These are phyloP conservation scores for Dysmachus trigonus DNA, from an alignment of 2,888 invertebrate genomes.

Conservation along the genomic window DNA sequence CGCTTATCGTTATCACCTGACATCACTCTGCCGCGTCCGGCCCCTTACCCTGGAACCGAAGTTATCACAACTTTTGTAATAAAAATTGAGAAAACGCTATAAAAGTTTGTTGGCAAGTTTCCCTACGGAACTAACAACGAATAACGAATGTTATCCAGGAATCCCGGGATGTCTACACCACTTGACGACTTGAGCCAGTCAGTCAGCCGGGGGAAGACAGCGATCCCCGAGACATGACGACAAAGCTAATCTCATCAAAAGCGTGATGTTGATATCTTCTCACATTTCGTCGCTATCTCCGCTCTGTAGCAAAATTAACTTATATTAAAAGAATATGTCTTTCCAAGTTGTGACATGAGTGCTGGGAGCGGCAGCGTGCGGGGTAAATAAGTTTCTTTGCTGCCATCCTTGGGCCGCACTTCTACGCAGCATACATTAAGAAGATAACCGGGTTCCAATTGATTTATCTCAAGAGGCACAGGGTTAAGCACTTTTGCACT, in stretches of 20 bases:
- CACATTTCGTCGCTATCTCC: not conserved
- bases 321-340: not conserved
- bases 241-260: constrained; percentile 14
- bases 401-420: not conserved
- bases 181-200: not conserved
- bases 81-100: constrained; percentile 19
- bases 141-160: constrained; percentile 18
- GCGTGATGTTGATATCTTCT: constrained; percentile 10
- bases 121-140: not conserved
- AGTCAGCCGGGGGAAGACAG: not conserved
- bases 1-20: constrained; percentile 33
- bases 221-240: not conserved
- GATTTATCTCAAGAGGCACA: constrained; percentile 6
- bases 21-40: not conserved
- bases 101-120: constrained; percentile 21
- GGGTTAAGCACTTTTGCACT: not conserved
- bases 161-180: not conserved
- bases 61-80: constrained; percentile 29
- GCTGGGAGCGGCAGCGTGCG: not conserved
- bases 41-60: not conserved
- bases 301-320: not conserved
- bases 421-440: not conserved
- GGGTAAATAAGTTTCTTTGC: not conserved
- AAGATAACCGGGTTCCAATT: not conserved
- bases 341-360: not conserved